Base-by-base conservation (phyloP, 2,888 invertebrate species). In the Volucella inflata region DNA sequence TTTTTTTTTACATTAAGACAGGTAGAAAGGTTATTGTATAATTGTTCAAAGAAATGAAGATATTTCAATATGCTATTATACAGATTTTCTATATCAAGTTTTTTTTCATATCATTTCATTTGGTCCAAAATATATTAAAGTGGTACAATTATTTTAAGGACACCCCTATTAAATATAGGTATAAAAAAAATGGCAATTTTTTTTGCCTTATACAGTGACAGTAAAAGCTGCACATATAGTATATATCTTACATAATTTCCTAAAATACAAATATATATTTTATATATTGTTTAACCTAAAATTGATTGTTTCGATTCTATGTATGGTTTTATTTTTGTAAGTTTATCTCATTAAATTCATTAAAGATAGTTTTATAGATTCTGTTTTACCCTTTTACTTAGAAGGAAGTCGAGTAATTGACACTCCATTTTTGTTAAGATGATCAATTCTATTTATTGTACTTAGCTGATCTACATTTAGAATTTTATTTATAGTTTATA, bases 11-110 rank as follows among this genome's bases (percentile, higher is more conserved):
- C 53, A 53, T 53, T 59, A 36, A 76, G 80, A 85, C 85, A 85
- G 85, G 85, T 85, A 85, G 85, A 85, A 77, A 85, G 71, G 81
- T 85, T 77, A 85, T 85, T 81, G 77, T 85, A 85, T 81, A 85
- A 77, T 59, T 62, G n/a, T 79, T 71, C 48, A 14, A 36, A n/a
- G 11, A 21, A 21, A 14, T 60, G 67, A 10, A 51, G 64, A 72
- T 65, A 62, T 67, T 60, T 11, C 21, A 55, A 74, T 46, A 42
- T 14, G 50, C 48, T n/a, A 16, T 36, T 68, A 16, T 42, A 50
- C 53, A 44, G 14, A 30, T 38, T 50, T 72, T 62, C 64, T 38
- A 38, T n/a, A 46, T 75, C 30, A 30, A 55, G 40, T 80, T 76
- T 71, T 76, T 64, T 30, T 30, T 71, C 67, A 80, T 65, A 75